These are phyloP conservation scores for Peromyscus leucopus DNA, from an alignment of 2,113 vertebrate species.

Conservation along the genomic window DNA sequence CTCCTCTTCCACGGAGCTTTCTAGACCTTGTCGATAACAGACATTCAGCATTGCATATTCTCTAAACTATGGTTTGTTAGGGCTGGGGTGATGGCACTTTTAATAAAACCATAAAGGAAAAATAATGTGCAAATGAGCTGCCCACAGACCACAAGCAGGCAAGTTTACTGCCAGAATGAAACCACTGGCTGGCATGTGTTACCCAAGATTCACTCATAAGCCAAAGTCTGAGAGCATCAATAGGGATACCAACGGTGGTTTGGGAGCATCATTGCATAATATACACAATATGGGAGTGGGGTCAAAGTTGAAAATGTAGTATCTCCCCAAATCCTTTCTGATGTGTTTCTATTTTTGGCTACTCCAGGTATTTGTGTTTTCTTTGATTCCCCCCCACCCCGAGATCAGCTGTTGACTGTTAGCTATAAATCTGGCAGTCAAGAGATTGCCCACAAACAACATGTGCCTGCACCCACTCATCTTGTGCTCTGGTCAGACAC, in stretches of 20 bases:
- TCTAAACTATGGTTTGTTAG: neutral
- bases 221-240: neutral
- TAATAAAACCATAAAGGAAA: constrained; percentile 37
- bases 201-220: neutral
- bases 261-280: constrained; percentile 1
- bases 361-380: neutral
- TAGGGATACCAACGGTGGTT: constrained; percentile 24
- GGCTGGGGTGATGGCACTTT: neutral
- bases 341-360: neutral
- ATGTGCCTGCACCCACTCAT: neutral
- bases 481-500: constrained; percentile 16
- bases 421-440: neutral
- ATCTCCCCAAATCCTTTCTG: neutral
- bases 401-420: neutral
- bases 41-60: neutral
- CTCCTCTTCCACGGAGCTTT: neutral
- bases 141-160: neutral
- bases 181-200: constrained; percentile 7
- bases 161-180: constrained; percentile 34
- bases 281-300: neutral
- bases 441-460: neutral
- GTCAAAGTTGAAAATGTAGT: neutral
- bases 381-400: neutral
- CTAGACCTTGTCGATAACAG: fast-evolving
- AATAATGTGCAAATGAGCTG: constrained; percentile 47